Base-by-base conservation (phyloP, 1,140 invertebrate genomes). In the Platyura marginata region DNA sequence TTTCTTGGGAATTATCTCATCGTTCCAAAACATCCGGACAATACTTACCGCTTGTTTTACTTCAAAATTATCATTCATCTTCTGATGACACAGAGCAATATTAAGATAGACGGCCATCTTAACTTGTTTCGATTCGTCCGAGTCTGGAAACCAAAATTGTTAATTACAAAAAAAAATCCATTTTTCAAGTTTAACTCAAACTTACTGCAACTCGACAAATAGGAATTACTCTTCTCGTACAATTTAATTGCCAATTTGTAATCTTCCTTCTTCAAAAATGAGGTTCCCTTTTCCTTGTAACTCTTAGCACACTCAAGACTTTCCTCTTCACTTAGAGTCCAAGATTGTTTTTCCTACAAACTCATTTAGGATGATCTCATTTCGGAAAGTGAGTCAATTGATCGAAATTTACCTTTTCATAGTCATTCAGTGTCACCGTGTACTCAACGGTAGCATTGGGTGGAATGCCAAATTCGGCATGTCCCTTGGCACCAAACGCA, bases 211-310 rank as follows among this genome's bases (percentile, higher is more conserved):
- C 23, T 67, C 53, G 34, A 74, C 53, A 56, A 41, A 29, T 67
- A 51, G 3, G 54, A 49, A 22, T 70, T 54, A 18, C 86, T 72
- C 53, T 80, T 83, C 47, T 78, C 79, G 57, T 96, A 97, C 68
- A 90, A 83, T 61, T 84, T 90, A 25, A 81, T 69, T n/a, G 93
- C 90, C 43, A 90, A 46, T 37, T 65, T 58, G 49, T 74, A 81
- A 55, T 92, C 88, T 40, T 67, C 73, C 2, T 68, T 63, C 60
- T 91, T 93, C 51, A 95, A 94, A 60, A 87, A 96, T 32, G 75
- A 71, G 0, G 88, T 95, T 40, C 91, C 93, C 61, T 88, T 93
- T 40, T 85, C 80, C 66, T 97, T 97, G 34, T 74, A 79, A 4
- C 81, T 64, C 57, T 81, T 79, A 1, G 84, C 77, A 51, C 86